phyloP scores from a whole-genome alignment of 2,888 invertebrate species.

The Autographa pulchrina region DNA sequence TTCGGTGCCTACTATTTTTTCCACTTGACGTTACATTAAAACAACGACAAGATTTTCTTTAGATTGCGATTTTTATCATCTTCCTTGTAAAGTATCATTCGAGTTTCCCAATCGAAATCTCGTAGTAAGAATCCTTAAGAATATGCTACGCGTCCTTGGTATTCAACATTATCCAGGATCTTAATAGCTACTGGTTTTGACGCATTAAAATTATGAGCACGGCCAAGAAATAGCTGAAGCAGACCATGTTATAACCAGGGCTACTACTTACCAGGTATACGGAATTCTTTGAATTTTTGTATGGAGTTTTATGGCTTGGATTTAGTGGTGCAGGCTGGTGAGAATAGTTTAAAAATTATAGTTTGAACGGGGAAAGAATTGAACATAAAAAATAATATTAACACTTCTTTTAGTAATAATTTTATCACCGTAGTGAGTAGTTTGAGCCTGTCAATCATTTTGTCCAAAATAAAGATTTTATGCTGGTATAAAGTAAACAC shows the following conservation, averaged over 20 bases:
- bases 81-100: not conserved
- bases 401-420: too few species aligned
- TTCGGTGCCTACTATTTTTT: too few species aligned
- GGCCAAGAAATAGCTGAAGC: constrained; percentile 63
- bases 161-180: constrained; percentile 82
- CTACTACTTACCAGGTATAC: constrained; percentile 31
- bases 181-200: constrained; percentile 86
- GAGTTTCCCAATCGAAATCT: constrained; percentile 37
- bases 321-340: not conserved
- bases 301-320: not conserved
- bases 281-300: not conserved
- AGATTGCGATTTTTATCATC: too few species aligned
- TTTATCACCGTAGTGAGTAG: too few species aligned
- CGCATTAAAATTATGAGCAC: constrained; percentile 76
- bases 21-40: too few species aligned
- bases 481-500: too few species aligned
- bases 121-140: constrained; percentile 53
- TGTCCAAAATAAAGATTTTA: too few species aligned
- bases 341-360: not conserved
- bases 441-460: too few species aligned
- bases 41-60: too few species aligned
- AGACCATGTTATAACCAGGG: constrained; percentile 49
- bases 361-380: too few species aligned
- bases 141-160: constrained; percentile 77
- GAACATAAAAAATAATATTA: too few species aligned